These are phyloP conservation scores for Microctenopoma lineatum DNA, from an alignment of 2,797 vertebrate genomes.

Conservation along the genomic window DNA sequence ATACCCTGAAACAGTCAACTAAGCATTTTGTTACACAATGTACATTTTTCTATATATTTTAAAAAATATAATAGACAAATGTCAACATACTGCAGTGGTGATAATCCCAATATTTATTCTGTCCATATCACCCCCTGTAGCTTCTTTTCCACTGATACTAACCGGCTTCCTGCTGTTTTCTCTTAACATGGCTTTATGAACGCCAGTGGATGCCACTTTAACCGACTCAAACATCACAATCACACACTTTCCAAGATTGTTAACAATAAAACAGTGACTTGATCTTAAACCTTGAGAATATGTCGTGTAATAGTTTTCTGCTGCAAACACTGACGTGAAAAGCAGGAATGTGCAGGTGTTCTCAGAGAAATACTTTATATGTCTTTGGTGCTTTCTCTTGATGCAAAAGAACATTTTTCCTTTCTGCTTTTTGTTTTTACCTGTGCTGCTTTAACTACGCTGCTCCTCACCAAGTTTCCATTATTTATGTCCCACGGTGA, in stretches of 20 bases:
- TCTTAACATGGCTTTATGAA: slow-evolving; percentile 33
- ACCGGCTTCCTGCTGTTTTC: slow-evolving; percentile 36
- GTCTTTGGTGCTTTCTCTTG: neutral
- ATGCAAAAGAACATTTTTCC: slow-evolving; percentile 1
- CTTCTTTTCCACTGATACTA: slow-evolving; percentile 1
- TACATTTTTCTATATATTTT: neutral
- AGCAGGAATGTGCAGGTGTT: too few relatives aligned
- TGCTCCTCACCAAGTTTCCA: neutral
- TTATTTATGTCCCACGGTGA: neutral
- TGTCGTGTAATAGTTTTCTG: slow-evolving; percentile 1
- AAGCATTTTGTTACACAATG: neutral
- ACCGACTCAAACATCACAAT: slow-evolving; percentile 12
- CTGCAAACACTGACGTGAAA: neutral
- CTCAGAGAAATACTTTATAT: neutral
- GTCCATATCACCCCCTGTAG: neutral
- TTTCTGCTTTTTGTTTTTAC: neutral
- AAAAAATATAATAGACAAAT: neutral
- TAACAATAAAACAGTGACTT: slow-evolving; percentile 34
- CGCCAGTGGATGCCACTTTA: slow-evolving; percentile 45
- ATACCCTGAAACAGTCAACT: neutral
- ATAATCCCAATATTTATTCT: slow-evolving; percentile 6
- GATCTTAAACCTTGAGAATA: slow-evolving; percentile 22
- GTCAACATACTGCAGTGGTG: slow-evolving; percentile 10
- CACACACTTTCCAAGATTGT: slow-evolving; percentile 28
- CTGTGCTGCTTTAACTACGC: neutral